Evolutionary conservation across 2,888 invertebrate genomes (phyloP).

Genomic region (Sphecodes monilicornis): DNA sequence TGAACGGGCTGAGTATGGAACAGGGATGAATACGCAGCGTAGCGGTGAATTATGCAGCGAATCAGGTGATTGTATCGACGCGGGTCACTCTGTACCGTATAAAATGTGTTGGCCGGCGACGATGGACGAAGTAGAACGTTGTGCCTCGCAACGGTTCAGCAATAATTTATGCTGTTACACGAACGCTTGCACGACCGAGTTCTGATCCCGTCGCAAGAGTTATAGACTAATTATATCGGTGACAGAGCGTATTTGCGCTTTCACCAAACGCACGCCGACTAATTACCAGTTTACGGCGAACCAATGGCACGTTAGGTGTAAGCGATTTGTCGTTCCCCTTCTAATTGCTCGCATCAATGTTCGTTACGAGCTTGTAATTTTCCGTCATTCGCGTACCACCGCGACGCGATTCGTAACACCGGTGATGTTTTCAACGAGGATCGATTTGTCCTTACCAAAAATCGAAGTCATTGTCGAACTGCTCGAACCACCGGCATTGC

Average conservation of each 20-base stretch:
- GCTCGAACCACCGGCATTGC: no score
- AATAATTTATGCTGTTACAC: conserved; percentile 69
- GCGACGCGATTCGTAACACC: conserved; percentile 45
- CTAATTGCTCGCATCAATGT: conserved; percentile 65
- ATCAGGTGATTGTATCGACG: conserved; percentile 29
- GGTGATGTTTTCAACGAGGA: conserved; percentile 1
- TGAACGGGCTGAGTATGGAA: background rate
- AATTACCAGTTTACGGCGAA: conserved; percentile 73
- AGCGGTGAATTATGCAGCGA: conserved; percentile 13
- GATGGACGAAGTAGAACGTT: conserved; percentile 37
- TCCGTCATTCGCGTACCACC: conserved; percentile 25
- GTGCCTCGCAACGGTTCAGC: conserved; percentile 39
- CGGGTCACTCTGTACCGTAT: conserved; percentile 33
- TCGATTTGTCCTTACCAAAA: conserved; percentile 18
- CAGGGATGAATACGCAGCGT: background rate
- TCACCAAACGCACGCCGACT: conserved; percentile 68
- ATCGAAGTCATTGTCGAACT: background rate
- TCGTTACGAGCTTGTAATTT: conserved; percentile 65
- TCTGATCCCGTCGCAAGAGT: conserved; percentile 67
- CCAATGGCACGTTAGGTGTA: conserved; percentile 62
- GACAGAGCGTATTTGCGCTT: conserved; percentile 77
- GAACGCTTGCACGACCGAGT: conserved; percentile 38
- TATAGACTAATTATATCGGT: conserved; percentile 80
- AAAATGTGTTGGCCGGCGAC: conserved; percentile 42
- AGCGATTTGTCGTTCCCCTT: conserved; percentile 69